Evolutionary conservation across 2,888 invertebrate species (phyloP).

Genomic region (Agrilus cyanescens): DNA sequence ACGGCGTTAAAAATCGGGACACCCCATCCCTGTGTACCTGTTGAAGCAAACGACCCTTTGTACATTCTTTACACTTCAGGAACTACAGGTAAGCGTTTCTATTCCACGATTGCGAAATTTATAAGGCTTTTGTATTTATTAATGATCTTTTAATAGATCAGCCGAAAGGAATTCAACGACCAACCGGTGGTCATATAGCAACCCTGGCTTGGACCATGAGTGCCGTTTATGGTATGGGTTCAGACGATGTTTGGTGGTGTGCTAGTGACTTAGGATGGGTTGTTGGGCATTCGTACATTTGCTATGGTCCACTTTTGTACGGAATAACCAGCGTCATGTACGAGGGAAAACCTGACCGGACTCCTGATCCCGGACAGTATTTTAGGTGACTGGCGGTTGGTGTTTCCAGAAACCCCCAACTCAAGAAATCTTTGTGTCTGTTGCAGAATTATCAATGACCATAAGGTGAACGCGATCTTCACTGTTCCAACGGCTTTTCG

Average conservation of each 20-base stretch:
- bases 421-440: background rate
- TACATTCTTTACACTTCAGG: constrained; percentile 91
- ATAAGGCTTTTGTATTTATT: background rate
- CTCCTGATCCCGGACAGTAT: constrained; percentile 85
- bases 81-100: constrained; percentile 48
- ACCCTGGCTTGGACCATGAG: constrained; percentile 76
- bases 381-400: constrained; percentile 51
- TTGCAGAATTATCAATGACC: constrained; percentile 71
- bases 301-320: constrained; percentile 77
- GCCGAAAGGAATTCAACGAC: constrained; percentile 74
- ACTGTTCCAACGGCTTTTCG: constrained; percentile 86
- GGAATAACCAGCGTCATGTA: constrained; percentile 75
- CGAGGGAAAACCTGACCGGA: constrained; percentile 90
- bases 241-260: constrained; percentile 81
- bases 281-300: constrained; percentile 90
- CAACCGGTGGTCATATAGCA: constrained; percentile 81
- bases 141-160: constrained; percentile 33
- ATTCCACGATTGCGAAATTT: background rate
- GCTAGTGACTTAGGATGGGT: constrained; percentile 88
- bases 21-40: constrained; percentile 70
- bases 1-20: constrained; percentile 52
- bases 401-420: background rate
- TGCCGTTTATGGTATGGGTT: constrained; percentile 64
- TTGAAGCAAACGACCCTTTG: constrained; percentile 79
- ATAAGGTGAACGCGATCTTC: constrained; percentile 74